Evolutionary conservation across 2,797 vertebrate genomes (phyloP), one percentile per base, ranked within the genome.

Genomic region (Ambastaia sidthimunki): DNA sequence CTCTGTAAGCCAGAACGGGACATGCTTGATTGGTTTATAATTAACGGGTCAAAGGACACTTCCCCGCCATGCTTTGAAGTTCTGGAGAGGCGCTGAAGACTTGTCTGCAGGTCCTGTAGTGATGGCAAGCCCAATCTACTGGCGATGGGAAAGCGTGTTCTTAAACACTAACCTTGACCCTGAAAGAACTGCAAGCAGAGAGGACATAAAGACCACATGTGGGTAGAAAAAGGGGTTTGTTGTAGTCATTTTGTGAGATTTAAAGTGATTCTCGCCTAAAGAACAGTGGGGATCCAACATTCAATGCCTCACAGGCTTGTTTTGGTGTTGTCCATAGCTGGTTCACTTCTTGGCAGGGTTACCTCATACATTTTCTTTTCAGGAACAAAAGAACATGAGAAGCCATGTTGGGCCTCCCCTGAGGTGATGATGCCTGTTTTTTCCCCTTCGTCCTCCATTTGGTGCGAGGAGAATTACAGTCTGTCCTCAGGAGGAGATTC

Each of bases 1-100:
- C 55, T 37, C 31, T 69, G 76, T 67, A 66, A n/a, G 67, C 54
- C 60, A 70, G 71, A 66, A 23, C 69, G 71, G 81, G 77, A 86
- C 63, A 48, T 11, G 66, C 44, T 71, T 85, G 80, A 82, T 83
- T 82, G 74, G 72, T 80, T 83, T 87, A 69, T 82, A 85, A 86
- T 83, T 77, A 86, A 59, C 47, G 47, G 62, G 55, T 70, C 63
- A 48, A 21, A 78, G 75, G 66, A 76, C 60, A 66, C 76, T 75
- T 82, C 69, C 83, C 82, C 52, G 34, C 11, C 60, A 5, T 37
- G 28, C 62, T 86, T 74, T 81, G 79, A 73, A 79, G 71, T 80
- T 80, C 79, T 62, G 16, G 34, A 50, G 62, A 73, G 23, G 5
- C 4, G 48, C 37, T 73, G 47, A 75, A 44, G 31, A 62, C 60